phyloP scores from a whole-genome alignment of 2,797 vertebrate genomes.

The Clarias fuscus region DNA sequence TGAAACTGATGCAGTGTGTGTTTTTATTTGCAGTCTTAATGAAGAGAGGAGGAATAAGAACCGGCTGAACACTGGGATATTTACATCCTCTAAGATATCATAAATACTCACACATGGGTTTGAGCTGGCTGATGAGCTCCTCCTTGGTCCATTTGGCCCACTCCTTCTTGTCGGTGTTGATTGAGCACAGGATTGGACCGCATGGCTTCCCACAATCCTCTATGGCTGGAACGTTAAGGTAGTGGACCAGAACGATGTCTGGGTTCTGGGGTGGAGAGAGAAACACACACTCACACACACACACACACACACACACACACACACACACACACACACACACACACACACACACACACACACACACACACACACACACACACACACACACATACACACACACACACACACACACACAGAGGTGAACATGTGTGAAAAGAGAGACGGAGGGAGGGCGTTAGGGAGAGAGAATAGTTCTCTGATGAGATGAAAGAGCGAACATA shows the following conservation, averaged over 20 bases:
- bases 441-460: neutral
- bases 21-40: slow-evolving; percentile 4
- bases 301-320: neutral
- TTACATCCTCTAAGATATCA: neutral
- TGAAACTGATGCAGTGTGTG: neutral
- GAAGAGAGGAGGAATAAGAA: slow-evolving; percentile 6
- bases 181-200: slow-evolving; percentile 93
- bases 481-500: slow-evolving; percentile 43
- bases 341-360: neutral
- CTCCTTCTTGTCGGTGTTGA: slow-evolving; percentile 98
- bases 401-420: neutral
- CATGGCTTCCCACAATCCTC: slow-evolving; percentile 97
- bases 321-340: neutral
- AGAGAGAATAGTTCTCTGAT: slow-evolving; percentile 19
- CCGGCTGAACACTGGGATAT: neutral
- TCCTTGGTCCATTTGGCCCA: slow-evolving; percentile 99
- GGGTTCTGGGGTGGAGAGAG: slow-evolving; percentile 80
- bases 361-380: neutral
- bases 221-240: slow-evolving; percentile 96
- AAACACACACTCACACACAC: neutral
- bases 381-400: neutral
- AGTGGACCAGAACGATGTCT: slow-evolving; percentile 97
- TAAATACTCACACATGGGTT: slow-evolving; percentile 93
- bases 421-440: neutral
- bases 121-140: slow-evolving; percentile 96